phyloP scores from a whole-genome alignment of 1,140 invertebrate species.

The Hyphantria cunea region DNA sequence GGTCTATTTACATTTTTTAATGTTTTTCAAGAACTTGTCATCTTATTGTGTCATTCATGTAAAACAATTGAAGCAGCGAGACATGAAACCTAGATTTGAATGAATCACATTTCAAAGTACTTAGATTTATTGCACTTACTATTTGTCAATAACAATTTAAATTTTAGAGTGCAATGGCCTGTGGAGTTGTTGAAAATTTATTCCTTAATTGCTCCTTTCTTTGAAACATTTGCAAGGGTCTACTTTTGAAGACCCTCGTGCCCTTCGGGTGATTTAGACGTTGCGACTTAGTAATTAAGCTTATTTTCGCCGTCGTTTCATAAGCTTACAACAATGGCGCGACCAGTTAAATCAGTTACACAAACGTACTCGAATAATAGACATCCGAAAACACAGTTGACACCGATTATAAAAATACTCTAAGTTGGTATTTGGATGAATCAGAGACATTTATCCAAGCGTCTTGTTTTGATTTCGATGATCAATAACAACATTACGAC shows the following conservation, averaged over 20 bases:
- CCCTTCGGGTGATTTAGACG: conserved; percentile 67
- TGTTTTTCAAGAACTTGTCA: conserved; percentile 6
- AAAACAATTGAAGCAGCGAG: conserved; percentile 9
- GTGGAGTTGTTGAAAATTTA: conserved; percentile 65
- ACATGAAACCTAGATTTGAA: conserved; percentile 2
- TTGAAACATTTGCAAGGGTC: conserved; percentile 71
- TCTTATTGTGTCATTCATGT: conserved; percentile 10
- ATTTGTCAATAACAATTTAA: conserved; percentile 26
- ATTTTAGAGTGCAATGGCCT: conserved; percentile 42
- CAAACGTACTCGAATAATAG: conserved; percentile 4
- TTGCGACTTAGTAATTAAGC: conserved; percentile 78
- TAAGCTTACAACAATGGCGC: too few relatives aligned
- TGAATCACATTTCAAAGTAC: background rate
- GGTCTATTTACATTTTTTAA: conserved; percentile 18
- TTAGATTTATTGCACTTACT: background rate
- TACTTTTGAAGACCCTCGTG: conserved; percentile 63
- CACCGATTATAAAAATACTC: conserved; percentile 3
- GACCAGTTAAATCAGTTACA: too few relatives aligned
- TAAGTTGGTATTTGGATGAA: background rate
- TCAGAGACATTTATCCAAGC: conserved; percentile 6
- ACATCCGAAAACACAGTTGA: background rate
- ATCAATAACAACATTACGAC: conserved; percentile 32
- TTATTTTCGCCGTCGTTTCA: conserved; percentile 54
- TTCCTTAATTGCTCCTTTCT: conserved; percentile 72
- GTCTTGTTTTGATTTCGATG: conserved; percentile 19